phyloP scores from a whole-genome alignment of 2,797 vertebrate genomes.

The Catamblyrhynchus diadema region DNA sequence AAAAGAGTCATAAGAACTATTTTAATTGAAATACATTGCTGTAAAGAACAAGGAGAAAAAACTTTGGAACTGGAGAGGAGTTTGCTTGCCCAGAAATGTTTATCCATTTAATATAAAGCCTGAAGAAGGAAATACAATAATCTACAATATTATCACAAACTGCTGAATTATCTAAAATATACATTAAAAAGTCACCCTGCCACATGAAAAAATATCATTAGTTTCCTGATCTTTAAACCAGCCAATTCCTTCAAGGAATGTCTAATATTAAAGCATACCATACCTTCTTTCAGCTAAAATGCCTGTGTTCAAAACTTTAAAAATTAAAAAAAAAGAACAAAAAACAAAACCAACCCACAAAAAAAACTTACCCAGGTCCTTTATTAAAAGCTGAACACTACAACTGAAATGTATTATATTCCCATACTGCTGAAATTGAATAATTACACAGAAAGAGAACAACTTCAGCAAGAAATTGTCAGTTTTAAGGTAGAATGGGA shows the following conservation, averaged over 20 bases:
- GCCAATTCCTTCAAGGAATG: background rate
- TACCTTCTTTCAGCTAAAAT: background rate
- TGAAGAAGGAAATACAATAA: background rate
- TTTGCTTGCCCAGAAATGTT: background rate
- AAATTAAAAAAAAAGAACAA: background rate
- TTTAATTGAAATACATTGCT: background rate
- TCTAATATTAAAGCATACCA: constrained; percentile 12
- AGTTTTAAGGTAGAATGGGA: background rate
- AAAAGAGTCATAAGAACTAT: background rate
- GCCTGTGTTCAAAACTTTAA: background rate
- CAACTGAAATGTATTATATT: background rate
- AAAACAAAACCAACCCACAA: background rate
- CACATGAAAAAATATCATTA: background rate
- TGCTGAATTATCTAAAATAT: constrained; percentile 6
- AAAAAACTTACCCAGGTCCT: background rate
- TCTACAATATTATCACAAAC: background rate
- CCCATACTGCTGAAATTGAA: background rate
- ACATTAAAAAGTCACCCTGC: background rate
- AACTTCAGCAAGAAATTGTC: background rate
- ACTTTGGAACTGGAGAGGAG: background rate
- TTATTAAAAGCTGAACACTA: background rate
- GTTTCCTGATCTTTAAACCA: constrained; percentile 18
- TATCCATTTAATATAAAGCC: background rate
- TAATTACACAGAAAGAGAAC: background rate
- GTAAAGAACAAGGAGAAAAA: background rate